These are phyloP conservation scores for Siniperca knerii DNA, from an alignment of 2,113 vertebrate genomes.

Conservation along the genomic window DNA sequence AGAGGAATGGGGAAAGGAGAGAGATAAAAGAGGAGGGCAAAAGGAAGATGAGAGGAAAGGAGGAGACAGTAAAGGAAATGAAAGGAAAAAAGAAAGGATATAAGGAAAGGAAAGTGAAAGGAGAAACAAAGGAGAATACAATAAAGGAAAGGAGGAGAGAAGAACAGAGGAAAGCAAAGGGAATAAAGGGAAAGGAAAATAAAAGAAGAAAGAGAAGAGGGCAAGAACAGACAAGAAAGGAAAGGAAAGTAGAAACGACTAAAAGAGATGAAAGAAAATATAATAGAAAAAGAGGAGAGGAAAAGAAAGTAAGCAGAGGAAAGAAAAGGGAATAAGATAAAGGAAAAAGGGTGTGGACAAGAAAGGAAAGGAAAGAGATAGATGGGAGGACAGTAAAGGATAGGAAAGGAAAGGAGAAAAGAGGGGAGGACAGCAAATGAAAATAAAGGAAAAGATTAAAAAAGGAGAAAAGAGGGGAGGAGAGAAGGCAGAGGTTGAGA, in stretches of 20 bases:
- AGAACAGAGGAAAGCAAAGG: not conserved
- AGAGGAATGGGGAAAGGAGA: not conserved
- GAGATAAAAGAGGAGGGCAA: not conserved
- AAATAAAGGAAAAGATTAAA: not conserved
- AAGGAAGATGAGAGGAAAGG: not conserved
- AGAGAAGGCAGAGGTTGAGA: conserved; percentile 5
- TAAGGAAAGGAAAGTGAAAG: not conserved
- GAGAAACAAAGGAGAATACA: not conserved
- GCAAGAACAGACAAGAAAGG: not conserved
- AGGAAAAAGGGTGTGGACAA: no score
- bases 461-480: not conserved
- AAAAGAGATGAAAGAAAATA: not conserved
- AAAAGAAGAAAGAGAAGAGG: not conserved
- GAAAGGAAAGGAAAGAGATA: no score
- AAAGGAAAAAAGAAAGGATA: not conserved
- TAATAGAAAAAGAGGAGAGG: no score
- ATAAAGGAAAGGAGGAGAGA: not conserved
- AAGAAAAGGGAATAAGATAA: not conserved
- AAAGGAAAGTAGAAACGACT: not conserved
- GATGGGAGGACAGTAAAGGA: not conserved
- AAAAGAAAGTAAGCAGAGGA: not conserved
- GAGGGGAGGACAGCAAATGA: not conserved
- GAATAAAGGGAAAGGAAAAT: not conserved
- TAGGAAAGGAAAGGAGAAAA: not conserved
- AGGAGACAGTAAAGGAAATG: not conserved